These are phyloP conservation scores for Trissolcus japonicus DNA, from an alignment of 2,888 invertebrate species.

Conservation along the genomic window DNA sequence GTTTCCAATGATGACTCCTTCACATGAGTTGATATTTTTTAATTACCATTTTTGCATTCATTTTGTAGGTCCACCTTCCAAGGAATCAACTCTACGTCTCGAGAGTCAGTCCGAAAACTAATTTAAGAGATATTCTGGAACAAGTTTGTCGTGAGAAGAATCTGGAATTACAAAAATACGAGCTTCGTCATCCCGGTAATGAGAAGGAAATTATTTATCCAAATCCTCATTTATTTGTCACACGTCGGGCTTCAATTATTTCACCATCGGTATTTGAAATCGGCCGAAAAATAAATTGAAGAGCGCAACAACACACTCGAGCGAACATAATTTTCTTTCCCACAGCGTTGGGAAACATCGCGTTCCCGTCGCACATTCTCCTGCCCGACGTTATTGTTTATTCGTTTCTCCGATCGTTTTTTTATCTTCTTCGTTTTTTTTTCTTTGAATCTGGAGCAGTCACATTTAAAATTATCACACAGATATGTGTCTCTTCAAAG, in stretches of 20 bases:
- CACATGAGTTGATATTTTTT: not conserved
- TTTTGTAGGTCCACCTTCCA: constrained; percentile 82
- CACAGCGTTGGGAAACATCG: constrained; percentile 21
- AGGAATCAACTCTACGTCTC: constrained; percentile 87
- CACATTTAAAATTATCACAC: constrained; percentile 27
- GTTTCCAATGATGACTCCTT: not conserved
- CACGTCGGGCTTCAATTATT: not conserved
- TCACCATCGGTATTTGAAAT: constrained; percentile 9
- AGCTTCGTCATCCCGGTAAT: constrained; percentile 86
- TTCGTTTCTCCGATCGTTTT: constrained; percentile 13
- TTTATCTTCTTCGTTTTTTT: constrained; percentile 13
- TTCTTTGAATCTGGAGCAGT: constrained; percentile 31
- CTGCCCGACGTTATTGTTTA: constrained; percentile 13
- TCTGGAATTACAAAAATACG: constrained; percentile 84
- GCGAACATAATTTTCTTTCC: constrained; percentile 22
- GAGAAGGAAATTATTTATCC: not conserved
- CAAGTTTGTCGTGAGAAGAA: constrained; percentile 87
- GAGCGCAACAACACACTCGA: not conserved
- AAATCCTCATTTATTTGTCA: not conserved
- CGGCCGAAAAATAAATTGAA: constrained; percentile 11
- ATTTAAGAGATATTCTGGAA: constrained; percentile 82
- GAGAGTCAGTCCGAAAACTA: constrained; percentile 83
- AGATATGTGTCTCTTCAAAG: constrained; percentile 24
- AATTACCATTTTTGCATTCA: not conserved
- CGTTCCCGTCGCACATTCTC: constrained; percentile 19